Conservation (phyloP, 2,888 invertebrate genomes). For the Diloba caeruleocephala region DNA sequence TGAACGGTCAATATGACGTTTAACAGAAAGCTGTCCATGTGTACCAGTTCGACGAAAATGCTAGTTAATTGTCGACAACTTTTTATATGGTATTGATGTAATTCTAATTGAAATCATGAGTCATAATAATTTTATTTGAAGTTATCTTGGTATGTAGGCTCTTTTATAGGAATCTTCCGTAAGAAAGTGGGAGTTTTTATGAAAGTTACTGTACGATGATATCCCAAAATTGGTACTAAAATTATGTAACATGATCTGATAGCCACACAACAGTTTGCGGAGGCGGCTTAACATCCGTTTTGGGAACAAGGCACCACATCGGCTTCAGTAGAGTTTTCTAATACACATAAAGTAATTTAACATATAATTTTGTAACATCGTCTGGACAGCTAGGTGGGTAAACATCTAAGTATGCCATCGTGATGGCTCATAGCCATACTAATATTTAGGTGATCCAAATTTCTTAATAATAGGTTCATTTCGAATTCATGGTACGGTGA, state of each 20-base stretch:
- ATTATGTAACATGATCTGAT: slow-evolving; percentile 48
- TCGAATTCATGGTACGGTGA: slow-evolving; percentile 40
- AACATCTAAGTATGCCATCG: slow-evolving; percentile 30
- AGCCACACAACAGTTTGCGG: slow-evolving; percentile 31
- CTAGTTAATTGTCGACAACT: slow-evolving; percentile 48
- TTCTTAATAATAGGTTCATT: slow-evolving; percentile 45
- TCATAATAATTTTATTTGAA: slow-evolving; percentile 51
- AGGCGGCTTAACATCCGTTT: slow-evolving; percentile 46
- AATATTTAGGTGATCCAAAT: slow-evolving; percentile 49
- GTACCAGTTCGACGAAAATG: slow-evolving; percentile 47
- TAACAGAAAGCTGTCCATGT: slow-evolving; percentile 54
- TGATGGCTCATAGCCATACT: slow-evolving; percentile 27
- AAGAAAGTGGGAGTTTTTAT: slow-evolving; percentile 54
- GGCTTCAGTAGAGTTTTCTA: slow-evolving; percentile 14
- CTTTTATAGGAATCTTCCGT: slow-evolving; percentile 40
- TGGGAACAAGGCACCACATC: slow-evolving; percentile 29
- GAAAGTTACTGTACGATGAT: slow-evolving; percentile 43
- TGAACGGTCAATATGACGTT: slow-evolving; percentile 53
- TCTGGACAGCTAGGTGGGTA: slow-evolving; percentile 25
- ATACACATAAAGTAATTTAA: slow-evolving; percentile 18
- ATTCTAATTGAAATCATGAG: slow-evolving; percentile 35
- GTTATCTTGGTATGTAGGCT: slow-evolving; percentile 45
- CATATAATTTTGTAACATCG: slow-evolving; percentile 14
- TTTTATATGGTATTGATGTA: slow-evolving; percentile 46
- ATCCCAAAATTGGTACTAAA: slow-evolving; percentile 48